Percentiles rank a stretch among this genome's conserved stretches.
Evolutionary conservation across 2,797 vertebrate genomes (phyloP).

Genomic region (Paramormyrops hopkinsi): DNA sequence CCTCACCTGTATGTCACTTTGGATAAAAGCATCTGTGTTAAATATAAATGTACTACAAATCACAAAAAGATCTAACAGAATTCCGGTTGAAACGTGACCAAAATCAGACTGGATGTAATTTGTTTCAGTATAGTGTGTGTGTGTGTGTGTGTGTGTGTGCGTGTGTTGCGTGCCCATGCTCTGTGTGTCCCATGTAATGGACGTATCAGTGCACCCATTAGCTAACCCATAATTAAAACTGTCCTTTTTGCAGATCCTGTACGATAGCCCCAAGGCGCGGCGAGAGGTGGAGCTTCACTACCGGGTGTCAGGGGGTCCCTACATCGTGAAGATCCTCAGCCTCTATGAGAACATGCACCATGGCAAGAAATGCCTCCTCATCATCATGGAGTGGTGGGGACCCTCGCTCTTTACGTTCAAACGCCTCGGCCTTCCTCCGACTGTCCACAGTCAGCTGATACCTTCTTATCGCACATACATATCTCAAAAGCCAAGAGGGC

Average conservation of each 20-base stretch:
- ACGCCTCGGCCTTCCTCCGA: background rate
- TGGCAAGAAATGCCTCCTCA: slow-evolving; percentile 90
- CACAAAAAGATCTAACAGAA: background rate
- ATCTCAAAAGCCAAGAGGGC: background rate
- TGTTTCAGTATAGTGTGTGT: background rate
- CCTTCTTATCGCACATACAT: background rate
- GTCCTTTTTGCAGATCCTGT: slow-evolving; percentile 72
- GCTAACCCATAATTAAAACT: background rate
- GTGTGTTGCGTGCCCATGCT: background rate
- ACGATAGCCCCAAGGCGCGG: slow-evolving; percentile 88
- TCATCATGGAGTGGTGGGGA: slow-evolving; percentile 95
- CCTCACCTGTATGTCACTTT: background rate
- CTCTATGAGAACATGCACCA: slow-evolving; percentile 96
- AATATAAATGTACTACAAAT: background rate
- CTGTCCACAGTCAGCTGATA: background rate
- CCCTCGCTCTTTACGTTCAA: background rate
- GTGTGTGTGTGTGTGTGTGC: no score
- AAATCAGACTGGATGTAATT: background rate
- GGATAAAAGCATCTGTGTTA: background rate
- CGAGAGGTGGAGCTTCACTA: slow-evolving; percentile 93
- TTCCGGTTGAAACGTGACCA: background rate
- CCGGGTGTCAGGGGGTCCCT: slow-evolving; percentile 80
- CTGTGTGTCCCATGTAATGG: background rate
- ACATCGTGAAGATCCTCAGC: slow-evolving; percentile 85
- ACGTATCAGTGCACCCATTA: background rate